Percentiles rank a stretch among this genome's conserved stretches.
These are phyloP conservation scores for Australoheros scitulus DNA, from an alignment of 2,113 vertebrate species.

Conservation along the genomic window DNA sequence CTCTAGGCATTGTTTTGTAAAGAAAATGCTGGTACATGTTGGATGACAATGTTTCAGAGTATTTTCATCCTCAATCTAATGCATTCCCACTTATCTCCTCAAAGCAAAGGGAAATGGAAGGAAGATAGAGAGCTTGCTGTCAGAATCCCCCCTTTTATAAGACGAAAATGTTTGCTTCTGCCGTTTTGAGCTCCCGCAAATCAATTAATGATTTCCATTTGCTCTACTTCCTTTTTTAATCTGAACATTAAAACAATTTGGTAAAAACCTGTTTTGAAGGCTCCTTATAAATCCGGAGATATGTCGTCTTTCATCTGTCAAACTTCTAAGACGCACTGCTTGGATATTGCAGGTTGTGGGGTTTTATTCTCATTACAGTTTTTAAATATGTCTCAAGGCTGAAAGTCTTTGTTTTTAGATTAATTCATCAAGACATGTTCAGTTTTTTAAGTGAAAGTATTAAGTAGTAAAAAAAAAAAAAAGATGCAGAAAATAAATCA, in stretches of 20 bases:
- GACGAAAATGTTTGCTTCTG: slow-evolving; percentile 60
- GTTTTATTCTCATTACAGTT: slow-evolving; percentile 62
- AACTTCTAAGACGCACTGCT: slow-evolving; percentile 62
- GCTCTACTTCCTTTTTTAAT: slow-evolving; percentile 62
- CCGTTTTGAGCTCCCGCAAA: slow-evolving; percentile 65
- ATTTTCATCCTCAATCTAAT: slow-evolving; percentile 69
- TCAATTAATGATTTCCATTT: slow-evolving; percentile 76
- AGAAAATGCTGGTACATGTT: slow-evolving; percentile 48
- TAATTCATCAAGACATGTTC: slow-evolving; percentile 40
- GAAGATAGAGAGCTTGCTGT: slow-evolving; percentile 61
- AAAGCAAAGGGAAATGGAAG: slow-evolving; percentile 64
- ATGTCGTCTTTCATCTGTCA: slow-evolving; percentile 71
- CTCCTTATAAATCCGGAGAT: slow-evolving; percentile 63
- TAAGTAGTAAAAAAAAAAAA: background rate
- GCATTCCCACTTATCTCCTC: slow-evolving; percentile 62
- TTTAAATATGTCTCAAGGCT: slow-evolving; percentile 56
- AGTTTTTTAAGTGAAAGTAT: slow-evolving; percentile 40
- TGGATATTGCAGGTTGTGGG: slow-evolving; percentile 64
- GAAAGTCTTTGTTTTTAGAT: slow-evolving; percentile 68
- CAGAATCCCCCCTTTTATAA: slow-evolving; percentile 47
- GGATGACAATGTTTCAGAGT: slow-evolving; percentile 56
- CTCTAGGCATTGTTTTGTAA: slow-evolving; percentile 71
- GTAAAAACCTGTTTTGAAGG: slow-evolving; percentile 68
- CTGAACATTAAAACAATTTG: slow-evolving; percentile 72
- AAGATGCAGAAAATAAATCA: slow-evolving; percentile 32